Evolutionary conservation across 2,113 vertebrate species (phyloP).

Genomic region (Myanophis thanlyinensis): DNA sequence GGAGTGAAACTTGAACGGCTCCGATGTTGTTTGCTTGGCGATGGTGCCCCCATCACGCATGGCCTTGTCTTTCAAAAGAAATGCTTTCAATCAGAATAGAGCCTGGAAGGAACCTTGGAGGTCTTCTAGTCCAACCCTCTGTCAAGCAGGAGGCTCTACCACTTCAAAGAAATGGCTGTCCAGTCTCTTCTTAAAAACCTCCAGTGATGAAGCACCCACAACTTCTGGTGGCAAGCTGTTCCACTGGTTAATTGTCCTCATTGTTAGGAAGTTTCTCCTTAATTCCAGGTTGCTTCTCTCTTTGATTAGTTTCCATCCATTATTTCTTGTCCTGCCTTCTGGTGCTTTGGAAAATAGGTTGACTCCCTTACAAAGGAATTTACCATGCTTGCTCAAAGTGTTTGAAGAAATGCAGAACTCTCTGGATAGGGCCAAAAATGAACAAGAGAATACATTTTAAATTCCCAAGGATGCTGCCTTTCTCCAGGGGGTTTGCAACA

Average conservation of each 20-base stretch:
- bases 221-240: background rate
- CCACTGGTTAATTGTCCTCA: too few species aligned
- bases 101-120: background rate
- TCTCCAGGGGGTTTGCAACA: background rate
- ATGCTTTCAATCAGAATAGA: background rate
- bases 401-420: background rate
- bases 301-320: too few species aligned
- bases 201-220: background rate
- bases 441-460: background rate
- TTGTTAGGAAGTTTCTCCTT: too few species aligned
- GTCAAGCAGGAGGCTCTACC: background rate
- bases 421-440: background rate
- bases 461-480: background rate
- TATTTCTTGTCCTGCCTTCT: too few species aligned
- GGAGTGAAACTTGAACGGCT: background rate
- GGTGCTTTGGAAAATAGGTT: too few species aligned
- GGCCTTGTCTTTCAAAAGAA: background rate
- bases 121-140: background rate
- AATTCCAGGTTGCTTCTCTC: too few species aligned
- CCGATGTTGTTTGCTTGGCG: constrained; percentile 44
- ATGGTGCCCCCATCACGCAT: background rate
- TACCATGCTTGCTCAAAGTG: background rate
- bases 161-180: background rate
- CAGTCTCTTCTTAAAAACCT: background rate
- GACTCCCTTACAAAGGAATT: background rate